A percentile compares a stretch with the other conserved stretches of the same genome.
These are phyloP conservation scores for Stenodema calcarata DNA, from an alignment of 2,888 invertebrate genomes.

Conservation along the genomic window DNA sequence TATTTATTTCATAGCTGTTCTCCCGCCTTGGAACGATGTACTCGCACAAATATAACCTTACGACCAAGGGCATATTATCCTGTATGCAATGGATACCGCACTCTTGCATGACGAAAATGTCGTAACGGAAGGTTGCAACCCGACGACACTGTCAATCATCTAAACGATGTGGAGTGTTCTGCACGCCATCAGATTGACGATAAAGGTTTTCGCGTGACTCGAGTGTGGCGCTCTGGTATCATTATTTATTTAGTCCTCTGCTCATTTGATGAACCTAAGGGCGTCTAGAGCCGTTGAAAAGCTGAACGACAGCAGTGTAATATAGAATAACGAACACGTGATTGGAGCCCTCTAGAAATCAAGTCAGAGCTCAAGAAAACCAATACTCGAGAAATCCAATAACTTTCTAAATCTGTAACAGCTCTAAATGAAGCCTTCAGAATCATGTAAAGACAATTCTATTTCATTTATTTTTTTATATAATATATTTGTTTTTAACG, in stretches of 20 bases:
- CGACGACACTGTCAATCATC: neutral
- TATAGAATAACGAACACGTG: no score
- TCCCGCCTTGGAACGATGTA: neutral
- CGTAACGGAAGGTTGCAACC: neutral
- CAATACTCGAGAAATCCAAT: no score
- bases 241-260: neutral
- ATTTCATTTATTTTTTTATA: no score
- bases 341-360: no score
- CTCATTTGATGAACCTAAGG: neutral
- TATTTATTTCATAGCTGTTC: no score
- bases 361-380: no score
- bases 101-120: neutral
- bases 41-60: neutral
- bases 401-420: no score
- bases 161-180: neutral
- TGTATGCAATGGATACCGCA: neutral
- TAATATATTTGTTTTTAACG: no score
- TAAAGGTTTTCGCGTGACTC: neutral
- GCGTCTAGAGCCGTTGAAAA: neutral
- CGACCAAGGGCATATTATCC: neutral
- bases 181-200: neutral
- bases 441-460: no score
- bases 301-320: no score
- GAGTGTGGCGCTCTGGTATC: neutral
- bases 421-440: no score